Conservation (phyloP, 2,888 invertebrate species). For the Poecilobothrus nobilitatus region DNA sequence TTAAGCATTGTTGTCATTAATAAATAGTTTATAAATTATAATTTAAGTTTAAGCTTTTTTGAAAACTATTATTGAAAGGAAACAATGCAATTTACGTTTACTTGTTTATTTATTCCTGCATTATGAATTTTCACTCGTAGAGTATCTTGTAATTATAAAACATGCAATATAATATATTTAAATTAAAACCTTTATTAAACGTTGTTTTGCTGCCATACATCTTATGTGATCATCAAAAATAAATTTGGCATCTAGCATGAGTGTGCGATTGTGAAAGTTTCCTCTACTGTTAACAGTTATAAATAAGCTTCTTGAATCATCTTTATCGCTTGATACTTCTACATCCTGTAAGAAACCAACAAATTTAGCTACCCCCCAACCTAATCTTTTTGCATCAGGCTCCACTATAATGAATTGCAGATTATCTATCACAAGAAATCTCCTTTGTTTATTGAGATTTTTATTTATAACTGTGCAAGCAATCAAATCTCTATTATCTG, state of each 20-base stretch:
- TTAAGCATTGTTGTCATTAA: too few relatives aligned
- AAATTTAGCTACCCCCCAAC: conserved; percentile 96
- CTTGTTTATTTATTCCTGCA: too few relatives aligned
- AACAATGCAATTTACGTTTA: too few relatives aligned
- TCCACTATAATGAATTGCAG: conserved; percentile 95
- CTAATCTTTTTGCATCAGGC: conserved; percentile 86
- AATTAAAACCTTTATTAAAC: conserved; percentile 58
- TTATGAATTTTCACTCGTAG: background rate
- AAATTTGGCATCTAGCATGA: conserved; percentile 83
- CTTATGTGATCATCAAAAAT: conserved; percentile 98
- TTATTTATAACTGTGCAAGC: conserved; percentile 89
- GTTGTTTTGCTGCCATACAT: conserved; percentile 97
- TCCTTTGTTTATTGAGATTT: conserved; percentile 78
- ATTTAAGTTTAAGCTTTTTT: too few relatives aligned
- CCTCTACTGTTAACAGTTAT: conserved; percentile 81
- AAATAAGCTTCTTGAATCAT: conserved; percentile 90
- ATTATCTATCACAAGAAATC: conserved; percentile 94
- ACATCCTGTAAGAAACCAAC: conserved; percentile 94
- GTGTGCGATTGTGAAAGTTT: conserved; percentile 59
- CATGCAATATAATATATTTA: background rate
- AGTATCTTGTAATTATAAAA: background rate
- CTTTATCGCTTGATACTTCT: conserved; percentile 91
- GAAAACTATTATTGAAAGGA: too few relatives aligned
- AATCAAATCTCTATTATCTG: conserved; percentile 95
- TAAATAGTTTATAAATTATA: too few relatives aligned